Percentiles rank a stretch among this genome's conserved stretches.
phyloP scores from a whole-genome alignment of 2,888 invertebrate species.

The Acholoe squamosa region DNA sequence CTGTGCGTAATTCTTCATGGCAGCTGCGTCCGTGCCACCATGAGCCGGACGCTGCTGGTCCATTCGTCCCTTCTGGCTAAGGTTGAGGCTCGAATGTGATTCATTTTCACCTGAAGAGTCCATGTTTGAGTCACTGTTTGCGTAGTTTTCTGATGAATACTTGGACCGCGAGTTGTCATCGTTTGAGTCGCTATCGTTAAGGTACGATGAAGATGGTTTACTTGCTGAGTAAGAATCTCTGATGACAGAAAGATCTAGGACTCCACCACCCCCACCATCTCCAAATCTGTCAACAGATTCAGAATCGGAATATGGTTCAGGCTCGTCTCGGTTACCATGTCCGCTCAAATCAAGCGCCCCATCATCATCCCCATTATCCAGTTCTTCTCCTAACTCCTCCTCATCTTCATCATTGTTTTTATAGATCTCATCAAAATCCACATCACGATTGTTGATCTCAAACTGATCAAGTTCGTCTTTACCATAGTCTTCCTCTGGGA shows the following conservation, averaged over 20 bases:
- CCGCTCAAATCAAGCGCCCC: slow-evolving; percentile 30
- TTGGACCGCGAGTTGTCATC: slow-evolving; percentile 34
- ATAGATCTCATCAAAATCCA: slow-evolving; percentile 72
- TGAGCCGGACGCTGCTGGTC: neutral
- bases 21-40: slow-evolving; percentile 84
- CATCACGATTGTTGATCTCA: slow-evolving; percentile 75
- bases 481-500: slow-evolving; percentile 63
- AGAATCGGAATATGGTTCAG: neutral
- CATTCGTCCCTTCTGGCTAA: neutral
- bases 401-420: slow-evolving; percentile 55
- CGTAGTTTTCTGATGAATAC: neutral
- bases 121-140: slow-evolving; percentile 38
- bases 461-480: slow-evolving; percentile 76
- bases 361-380: slow-evolving; percentile 66
- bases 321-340: neutral
- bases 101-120: slow-evolving; percentile 21
- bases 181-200: slow-evolving; percentile 28
- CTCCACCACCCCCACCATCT: neutral
- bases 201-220: neutral
- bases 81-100: neutral
- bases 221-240: neutral
- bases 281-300: neutral
- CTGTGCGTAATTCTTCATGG: slow-evolving; percentile 90
- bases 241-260: slow-evolving; percentile 27
- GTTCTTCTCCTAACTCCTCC: neutral